Evolutionary conservation across 2,113 vertebrate species (phyloP), one percentile per base, ranked within the genome.

Genomic region (Acinonyx jubatus): DNA sequence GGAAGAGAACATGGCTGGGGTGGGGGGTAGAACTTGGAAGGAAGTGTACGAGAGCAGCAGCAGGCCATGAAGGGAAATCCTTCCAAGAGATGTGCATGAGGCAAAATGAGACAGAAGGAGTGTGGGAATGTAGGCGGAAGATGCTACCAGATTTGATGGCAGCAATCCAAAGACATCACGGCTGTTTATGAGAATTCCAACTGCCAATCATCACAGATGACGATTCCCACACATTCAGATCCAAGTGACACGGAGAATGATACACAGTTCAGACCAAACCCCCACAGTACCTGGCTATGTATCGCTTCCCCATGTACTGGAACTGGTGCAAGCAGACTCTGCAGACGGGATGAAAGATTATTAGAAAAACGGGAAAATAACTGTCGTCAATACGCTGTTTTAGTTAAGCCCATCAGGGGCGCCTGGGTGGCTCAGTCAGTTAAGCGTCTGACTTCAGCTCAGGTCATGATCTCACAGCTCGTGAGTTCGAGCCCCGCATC

Each of bases 301-400:
- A 99, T 98, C 99, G 98, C 90, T 99, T 99, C 36, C 99, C 99
- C 99, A 99, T 99, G 98, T 99, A 99, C 99, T 99, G 99, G 99
- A 99, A 99, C 99, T 99, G 99, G 99, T 99, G 99, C 68, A 99
- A 99, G 97, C 99, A 99, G 7, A 99, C 99, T 98, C 99, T 99
- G 99, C 8, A 97, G 97, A 97, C 89, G 98, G 98, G 66, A 98
- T 5, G 84, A 36, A 13, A 82, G 25, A 61, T 85, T 66, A 94
- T 95, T 95, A 92, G 96, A 97, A 31, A 11, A 90, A 96, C 4
- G 19, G 1, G 87, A 89, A 33, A 89, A 83, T 31, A 52, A 86
- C 11, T 19, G 41, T 61, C 65, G 48, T 61, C 61, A 76, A 36
- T 13, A 63, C 1, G 4, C 4, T 52, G 36, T 41, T 93, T 83